These are phyloP conservation scores for Siderastrea radians DNA, from an alignment of 92 coral and sea anemone genomes.

Conservation along the genomic window DNA sequence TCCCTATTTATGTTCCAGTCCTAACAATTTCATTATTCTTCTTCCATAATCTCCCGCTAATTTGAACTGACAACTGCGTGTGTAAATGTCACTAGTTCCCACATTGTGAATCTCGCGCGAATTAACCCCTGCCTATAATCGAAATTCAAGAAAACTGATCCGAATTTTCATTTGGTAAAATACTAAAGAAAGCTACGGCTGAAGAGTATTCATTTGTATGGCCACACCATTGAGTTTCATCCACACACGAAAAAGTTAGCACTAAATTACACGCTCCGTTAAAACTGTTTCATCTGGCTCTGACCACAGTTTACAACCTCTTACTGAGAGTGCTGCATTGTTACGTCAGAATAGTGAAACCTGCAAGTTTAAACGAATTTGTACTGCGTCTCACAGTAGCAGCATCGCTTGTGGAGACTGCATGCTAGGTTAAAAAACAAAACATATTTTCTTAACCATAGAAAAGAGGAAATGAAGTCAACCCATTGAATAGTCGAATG, in stretches of 20 bases:
- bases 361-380: neutral
- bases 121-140: too few species aligned
- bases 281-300: too few species aligned
- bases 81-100: too few species aligned
- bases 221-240: neutral
- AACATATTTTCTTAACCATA: conserved; percentile 30
- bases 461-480: conserved; percentile 48
- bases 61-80: too few species aligned
- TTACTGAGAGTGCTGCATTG: neutral
- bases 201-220: neutral
- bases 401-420: neutral
- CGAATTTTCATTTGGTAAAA: too few species aligned
- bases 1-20: too few species aligned
- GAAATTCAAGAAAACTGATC: too few species aligned
- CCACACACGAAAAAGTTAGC: neutral
- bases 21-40: too few species aligned
- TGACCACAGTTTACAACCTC: too few species aligned
- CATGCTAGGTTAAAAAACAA: conserved; percentile 40
- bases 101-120: too few species aligned
- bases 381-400: neutral
- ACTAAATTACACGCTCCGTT: neutral
- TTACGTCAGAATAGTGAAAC: neutral
- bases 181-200: neutral
- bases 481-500: neutral
- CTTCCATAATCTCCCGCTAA: too few species aligned